phyloP scores from a whole-genome alignment of 37 sponge, comb jelly and placozoan genomes.

The Geodia barretti region DNA sequence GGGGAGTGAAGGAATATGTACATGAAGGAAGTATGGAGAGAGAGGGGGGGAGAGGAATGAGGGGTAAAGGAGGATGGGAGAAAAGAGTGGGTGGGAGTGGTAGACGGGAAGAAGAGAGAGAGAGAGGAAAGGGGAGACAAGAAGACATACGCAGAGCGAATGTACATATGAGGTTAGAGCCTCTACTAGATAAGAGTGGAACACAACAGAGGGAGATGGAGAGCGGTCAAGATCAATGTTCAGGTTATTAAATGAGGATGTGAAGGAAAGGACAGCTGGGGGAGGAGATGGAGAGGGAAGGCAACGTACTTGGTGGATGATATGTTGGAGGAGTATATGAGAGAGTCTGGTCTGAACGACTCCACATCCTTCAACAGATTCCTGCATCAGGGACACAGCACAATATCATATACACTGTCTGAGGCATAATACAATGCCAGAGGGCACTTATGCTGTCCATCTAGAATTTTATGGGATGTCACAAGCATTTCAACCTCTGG shows the following conservation, averaged over 20 bases:
- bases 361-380: slow-evolving; percentile 61
- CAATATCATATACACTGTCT: too few relatives aligned
- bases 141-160: too few relatives aligned
- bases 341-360: slow-evolving; percentile 65
- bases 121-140: too few relatives aligned
- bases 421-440: too few relatives aligned
- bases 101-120: not conserved
- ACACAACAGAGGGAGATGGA: too few relatives aligned
- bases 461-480: too few relatives aligned
- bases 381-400: slow-evolving; percentile 22
- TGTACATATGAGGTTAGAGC: too few relatives aligned
- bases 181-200: too few relatives aligned
- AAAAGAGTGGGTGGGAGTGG: not conserved
- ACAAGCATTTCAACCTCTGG: too few relatives aligned
- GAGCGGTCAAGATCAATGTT: not conserved
- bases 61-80: not conserved
- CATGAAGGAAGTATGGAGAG: too few relatives aligned
- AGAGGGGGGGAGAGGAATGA: not conserved
- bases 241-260: not conserved
- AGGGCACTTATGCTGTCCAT: too few relatives aligned
- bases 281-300: not conserved
- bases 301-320: not conserved
- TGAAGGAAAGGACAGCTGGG: too few relatives aligned
- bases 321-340: slow-evolving; percentile 15
- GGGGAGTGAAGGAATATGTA: not conserved